Conservation (phyloP, 2,113 vertebrate species). For the Paradisaea rubra region DNA sequence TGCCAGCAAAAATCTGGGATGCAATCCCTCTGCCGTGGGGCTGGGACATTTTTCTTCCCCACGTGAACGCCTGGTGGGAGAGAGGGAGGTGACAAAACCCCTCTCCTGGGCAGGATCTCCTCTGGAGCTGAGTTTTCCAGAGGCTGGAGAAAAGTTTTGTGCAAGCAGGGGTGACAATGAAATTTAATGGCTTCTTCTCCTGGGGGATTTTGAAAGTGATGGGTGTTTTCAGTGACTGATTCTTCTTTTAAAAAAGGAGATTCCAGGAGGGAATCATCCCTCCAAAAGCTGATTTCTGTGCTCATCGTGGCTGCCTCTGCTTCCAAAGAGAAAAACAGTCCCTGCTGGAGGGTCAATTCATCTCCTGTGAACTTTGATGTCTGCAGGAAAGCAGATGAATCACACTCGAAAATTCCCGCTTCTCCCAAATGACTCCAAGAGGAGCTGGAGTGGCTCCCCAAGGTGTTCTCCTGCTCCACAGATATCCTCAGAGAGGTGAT, state of each 20-base stretch:
- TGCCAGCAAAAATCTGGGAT: background rate
- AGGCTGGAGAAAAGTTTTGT: background rate
- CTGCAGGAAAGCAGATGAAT: conserved; percentile 2
- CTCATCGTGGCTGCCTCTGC: background rate
- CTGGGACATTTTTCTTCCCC: background rate
- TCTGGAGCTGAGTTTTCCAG: background rate
- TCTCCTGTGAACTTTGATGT: conserved; percentile 3
- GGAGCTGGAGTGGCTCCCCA: background rate
- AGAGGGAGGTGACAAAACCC: background rate
- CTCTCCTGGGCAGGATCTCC: background rate
- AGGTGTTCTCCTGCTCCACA: background rate
- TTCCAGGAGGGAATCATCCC: background rate
- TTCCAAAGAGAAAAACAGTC: background rate
- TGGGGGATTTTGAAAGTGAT: background rate
- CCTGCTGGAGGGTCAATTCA: background rate
- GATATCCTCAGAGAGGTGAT: background rate
- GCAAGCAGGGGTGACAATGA: background rate
- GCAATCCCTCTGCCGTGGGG: no score
- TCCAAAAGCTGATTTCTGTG: background rate
- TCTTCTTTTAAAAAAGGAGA: background rate
- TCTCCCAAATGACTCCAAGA: background rate
- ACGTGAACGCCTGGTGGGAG: rapidly evolving
- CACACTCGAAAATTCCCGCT: background rate
- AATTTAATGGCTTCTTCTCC: background rate
- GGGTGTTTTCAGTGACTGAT: background rate